These are phyloP conservation scores for Cyprinodon variegatus DNA, from an alignment of 2,113 vertebrate species.

Conservation along the genomic window DNA sequence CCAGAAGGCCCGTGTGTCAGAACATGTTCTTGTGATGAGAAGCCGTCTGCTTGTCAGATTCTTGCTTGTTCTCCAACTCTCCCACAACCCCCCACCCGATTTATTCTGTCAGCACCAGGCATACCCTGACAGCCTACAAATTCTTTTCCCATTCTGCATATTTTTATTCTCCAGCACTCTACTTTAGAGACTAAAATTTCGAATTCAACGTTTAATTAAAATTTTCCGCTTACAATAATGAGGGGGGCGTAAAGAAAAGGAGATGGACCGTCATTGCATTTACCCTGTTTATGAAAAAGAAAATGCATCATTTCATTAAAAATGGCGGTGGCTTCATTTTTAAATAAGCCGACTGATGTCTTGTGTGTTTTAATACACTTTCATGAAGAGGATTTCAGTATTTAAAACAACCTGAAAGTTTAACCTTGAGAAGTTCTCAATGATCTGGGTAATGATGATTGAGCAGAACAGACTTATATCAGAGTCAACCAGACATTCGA, in stretches of 20 bases:
- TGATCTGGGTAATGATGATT: too few species aligned
- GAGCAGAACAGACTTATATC: too few species aligned
- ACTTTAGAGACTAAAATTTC: conserved; percentile 32
- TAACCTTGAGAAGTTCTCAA: too few species aligned
- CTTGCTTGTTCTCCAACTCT: conserved; percentile 42
- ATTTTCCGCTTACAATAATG: not conserved
- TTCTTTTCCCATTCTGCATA: conserved; percentile 53
- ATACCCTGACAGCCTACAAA: conserved; percentile 61
- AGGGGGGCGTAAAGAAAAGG: not conserved
- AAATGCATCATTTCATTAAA: not conserved
- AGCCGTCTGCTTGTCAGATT: conserved; percentile 52
- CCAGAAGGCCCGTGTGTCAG: conserved; percentile 59
- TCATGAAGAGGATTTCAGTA: not conserved
- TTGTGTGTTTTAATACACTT: not conserved
- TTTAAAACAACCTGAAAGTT: too few species aligned
- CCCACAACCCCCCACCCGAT: conserved; percentile 22
- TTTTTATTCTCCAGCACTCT: conserved; percentile 28
- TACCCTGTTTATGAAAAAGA: not conserved
- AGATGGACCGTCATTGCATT: not conserved
- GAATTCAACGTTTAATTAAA: conserved; percentile 19
- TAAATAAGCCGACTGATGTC: not conserved
- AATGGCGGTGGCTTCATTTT: not conserved
- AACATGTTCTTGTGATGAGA: conserved; percentile 59
- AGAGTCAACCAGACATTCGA: too few species aligned
- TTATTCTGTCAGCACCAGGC: conserved; percentile 58